Percentiles rank a stretch among this genome's conserved stretches.
These are phyloP conservation scores for Rafetus swinhoei DNA, from an alignment of 2,113 vertebrate species.

Conservation along the genomic window DNA sequence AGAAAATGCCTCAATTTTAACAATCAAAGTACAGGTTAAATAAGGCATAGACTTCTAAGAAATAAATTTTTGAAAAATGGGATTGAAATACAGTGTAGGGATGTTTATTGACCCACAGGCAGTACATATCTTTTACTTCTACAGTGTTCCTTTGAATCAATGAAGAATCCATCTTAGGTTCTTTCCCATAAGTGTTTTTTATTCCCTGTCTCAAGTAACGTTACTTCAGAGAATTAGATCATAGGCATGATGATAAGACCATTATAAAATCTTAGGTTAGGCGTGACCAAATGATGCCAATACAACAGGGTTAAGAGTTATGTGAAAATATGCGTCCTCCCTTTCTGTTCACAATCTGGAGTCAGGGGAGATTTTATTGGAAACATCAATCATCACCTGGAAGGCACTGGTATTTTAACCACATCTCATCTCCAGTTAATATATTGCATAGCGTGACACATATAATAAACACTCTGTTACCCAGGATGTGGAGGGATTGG, in stretches of 20 bases:
- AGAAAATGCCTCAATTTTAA: neutral
- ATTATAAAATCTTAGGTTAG: neutral
- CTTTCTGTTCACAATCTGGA: neutral
- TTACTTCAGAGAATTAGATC: neutral
- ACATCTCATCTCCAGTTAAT: constrained; percentile 1
- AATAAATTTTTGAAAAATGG: neutral
- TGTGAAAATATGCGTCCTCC: neutral
- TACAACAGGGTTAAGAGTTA: neutral
- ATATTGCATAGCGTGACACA: neutral
- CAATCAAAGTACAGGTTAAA: neutral
- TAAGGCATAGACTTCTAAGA: neutral
- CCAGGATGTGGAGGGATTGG: no score
- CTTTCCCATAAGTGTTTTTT: neutral
- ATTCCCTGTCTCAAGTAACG: neutral
- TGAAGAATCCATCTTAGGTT: neutral
- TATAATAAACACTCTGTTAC: no score
- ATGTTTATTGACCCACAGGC: neutral
- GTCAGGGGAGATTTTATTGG: neutral
- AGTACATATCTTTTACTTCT: neutral
- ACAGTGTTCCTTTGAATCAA: neutral
- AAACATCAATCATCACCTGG: neutral
- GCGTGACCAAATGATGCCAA: neutral
- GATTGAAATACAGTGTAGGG: neutral
- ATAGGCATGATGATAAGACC: neutral
- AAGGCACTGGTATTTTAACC: neutral